These are phyloP conservation scores for Poeciliopsis turneri DNA, from an alignment of 2,797 vertebrate species.

Conservation along the genomic window DNA sequence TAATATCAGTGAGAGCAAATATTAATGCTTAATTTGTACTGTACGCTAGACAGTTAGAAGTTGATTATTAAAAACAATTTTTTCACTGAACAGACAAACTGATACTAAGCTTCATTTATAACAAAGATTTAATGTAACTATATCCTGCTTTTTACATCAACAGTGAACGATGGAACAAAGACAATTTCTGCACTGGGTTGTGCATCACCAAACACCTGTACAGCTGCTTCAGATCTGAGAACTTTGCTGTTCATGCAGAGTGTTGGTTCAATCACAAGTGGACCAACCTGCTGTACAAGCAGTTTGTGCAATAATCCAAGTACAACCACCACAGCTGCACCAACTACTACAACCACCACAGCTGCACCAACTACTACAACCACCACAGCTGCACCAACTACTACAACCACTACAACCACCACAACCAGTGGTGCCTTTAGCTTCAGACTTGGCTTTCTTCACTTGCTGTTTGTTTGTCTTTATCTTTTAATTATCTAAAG, in stretches of 20 bases:
- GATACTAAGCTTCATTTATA: not conserved
- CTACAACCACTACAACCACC: too few relatives aligned
- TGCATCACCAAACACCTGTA: conserved; percentile 10
- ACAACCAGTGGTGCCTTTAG: not conserved
- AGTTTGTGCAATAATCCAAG: not conserved
- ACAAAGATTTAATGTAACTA: not conserved
- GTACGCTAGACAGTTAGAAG: not conserved
- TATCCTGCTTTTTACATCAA: not conserved
- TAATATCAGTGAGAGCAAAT: not conserved
- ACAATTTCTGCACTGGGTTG: not conserved
- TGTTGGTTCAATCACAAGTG: not conserved
- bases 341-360: not conserved
- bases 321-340: not conserved
- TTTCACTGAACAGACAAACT: not conserved
- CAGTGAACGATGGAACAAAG: not conserved
- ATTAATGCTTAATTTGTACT: not conserved
- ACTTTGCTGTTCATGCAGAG: not conserved
- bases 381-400: too few relatives aligned
- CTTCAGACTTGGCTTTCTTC: not conserved
- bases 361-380: too few relatives aligned
- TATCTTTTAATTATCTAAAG: not conserved
- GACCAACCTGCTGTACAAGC: conserved; percentile 4
- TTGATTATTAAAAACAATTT: not conserved
- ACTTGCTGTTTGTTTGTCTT: not conserved
- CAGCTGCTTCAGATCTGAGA: accelerated